Evolutionary conservation across 2,797 vertebrate genomes (phyloP).

Genomic region (Meriones psammophilus): DNA sequence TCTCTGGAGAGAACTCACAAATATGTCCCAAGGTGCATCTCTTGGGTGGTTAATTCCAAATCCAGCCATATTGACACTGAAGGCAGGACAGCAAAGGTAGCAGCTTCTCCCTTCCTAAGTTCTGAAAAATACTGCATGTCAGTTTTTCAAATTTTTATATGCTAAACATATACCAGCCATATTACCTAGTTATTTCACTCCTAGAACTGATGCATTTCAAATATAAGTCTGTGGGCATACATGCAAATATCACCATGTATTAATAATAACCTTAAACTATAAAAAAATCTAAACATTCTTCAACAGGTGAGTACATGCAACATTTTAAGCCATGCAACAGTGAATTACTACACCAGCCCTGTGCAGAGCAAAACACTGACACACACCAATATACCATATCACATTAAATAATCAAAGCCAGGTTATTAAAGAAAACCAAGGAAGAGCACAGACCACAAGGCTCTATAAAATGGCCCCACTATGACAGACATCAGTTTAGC

Average conservation of each 20-base stretch:
- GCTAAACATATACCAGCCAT: neutral
- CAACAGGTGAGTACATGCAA: fast-evolving
- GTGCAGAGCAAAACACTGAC: neutral
- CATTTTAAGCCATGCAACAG: fast-evolving
- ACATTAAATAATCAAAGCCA: neutral
- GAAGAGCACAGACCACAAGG: fast-evolving
- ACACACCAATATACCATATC: too few species aligned
- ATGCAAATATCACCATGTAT: neutral
- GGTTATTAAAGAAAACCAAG: neutral
- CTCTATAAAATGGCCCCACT: neutral
- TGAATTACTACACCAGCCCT: neutral
- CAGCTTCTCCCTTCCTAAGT: neutral
- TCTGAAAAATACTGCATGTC: neutral
- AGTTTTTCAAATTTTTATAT: neutral
- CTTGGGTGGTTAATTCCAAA: neutral
- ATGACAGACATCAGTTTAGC: fast-evolving
- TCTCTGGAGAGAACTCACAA: neutral
- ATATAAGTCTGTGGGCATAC: neutral
- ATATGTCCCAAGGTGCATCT: neutral
- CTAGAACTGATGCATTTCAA: neutral
- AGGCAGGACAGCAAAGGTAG: neutral
- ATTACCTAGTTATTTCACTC: too few species aligned
- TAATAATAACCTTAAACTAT: too few species aligned
- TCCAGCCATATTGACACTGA: neutral
- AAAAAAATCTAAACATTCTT: neutral